Conservation (phyloP, 2,888 invertebrate genomes). For the Amphipoea lucens region DNA sequence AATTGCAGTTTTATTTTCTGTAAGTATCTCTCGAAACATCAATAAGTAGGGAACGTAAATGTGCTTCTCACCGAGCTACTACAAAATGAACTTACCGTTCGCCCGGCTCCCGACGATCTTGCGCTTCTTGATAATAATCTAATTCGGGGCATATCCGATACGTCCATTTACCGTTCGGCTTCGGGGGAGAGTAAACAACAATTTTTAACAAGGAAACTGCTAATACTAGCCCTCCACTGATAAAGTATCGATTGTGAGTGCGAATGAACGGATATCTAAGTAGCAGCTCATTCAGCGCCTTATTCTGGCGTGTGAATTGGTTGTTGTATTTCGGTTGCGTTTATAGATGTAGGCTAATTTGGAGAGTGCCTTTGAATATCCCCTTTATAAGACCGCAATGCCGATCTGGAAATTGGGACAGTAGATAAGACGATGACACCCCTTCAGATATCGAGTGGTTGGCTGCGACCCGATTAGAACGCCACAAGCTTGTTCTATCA, state of each 20-base stretch:
- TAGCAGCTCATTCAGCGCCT: slow-evolving; percentile 15
- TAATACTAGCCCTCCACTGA: slow-evolving; percentile 28
- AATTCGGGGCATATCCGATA: slow-evolving; percentile 63
- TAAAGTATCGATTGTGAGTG: slow-evolving; percentile 40
- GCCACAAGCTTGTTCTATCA: slow-evolving; percentile 13
- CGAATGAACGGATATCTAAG: slow-evolving; percentile 25
- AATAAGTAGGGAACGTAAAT: slow-evolving; percentile 22
- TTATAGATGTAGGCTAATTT: slow-evolving; percentile 49
- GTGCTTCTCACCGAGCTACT: slow-evolving; percentile 35
- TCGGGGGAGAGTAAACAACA: slow-evolving; percentile 52
- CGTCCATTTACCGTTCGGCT: slow-evolving; percentile 54
- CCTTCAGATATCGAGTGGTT: slow-evolving; percentile 47
- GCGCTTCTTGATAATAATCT: slow-evolving; percentile 64
- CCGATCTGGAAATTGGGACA: slow-evolving; percentile 44
- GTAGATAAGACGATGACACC: slow-evolving; percentile 41
- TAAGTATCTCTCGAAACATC: slow-evolving; percentile 22
- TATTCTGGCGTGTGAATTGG: slow-evolving; percentile 37
- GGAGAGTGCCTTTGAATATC: slow-evolving; percentile 39
- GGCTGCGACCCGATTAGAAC: slow-evolving; percentile 42
- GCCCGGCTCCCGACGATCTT: slow-evolving; percentile 32
- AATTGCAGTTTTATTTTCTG: slow-evolving; percentile 28
- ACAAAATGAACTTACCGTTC: slow-evolving; percentile 55
- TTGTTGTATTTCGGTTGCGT: slow-evolving; percentile 27
- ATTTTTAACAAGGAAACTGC: slow-evolving; percentile 53
- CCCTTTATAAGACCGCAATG: slow-evolving; percentile 31